Base-by-base conservation (phyloP, 1,140 invertebrate genomes). In the Thalassaphorura encarpata region DNA sequence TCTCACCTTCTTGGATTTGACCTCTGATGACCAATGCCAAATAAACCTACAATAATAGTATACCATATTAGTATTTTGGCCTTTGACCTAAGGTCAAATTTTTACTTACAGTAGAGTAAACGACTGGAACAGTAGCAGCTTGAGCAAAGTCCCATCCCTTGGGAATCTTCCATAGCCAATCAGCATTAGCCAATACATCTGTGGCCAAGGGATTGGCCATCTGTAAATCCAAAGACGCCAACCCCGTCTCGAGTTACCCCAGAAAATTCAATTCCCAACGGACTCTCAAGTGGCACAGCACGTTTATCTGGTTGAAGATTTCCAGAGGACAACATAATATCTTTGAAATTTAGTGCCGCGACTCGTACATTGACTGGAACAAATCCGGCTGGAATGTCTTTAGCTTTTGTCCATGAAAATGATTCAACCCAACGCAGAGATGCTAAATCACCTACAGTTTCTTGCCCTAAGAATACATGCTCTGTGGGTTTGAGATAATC, bases 51-150 rank as follows among this genome's bases (percentile, higher is more conserved):
- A 50, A 19, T 21, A 71, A 67, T 6, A 43, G 43, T 58, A 18
- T 19, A 42, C n/a, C n/a, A n/a, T n/a, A n/a, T n/a, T n/a, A 21
- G 29, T 31, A 28, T 21, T 51, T 41, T 41, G 15, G 23, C 4
- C 19, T 8, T 28, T 15, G 15, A 24, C 58, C 19, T 31, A 27
- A 39, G 29, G 1, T 26, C 21, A 71, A 11, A n/a, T 36, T 36
- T 13, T 8, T 13, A 67, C 63, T 67, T 68, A 81, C 87, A 0
- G 89, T 93, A 43, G 78, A 78, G 67, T 93, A 95, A 5, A 85
- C 85, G 1, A 84, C 83, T 3, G 91, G 90, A 0, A 96, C 78
- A 1, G 89, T 90, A 0, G 87, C 86, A 2, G 90, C 92, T 43
- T 96, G 85, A 67, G 87, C 82, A 21, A 96, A 70, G 0, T 77